Percentiles rank a stretch among this genome's conserved stretches.
These are phyloP conservation scores for Paramuricea clavata DNA, from an alignment of 92 coral and sea anemone genomes.

Conservation along the genomic window DNA sequence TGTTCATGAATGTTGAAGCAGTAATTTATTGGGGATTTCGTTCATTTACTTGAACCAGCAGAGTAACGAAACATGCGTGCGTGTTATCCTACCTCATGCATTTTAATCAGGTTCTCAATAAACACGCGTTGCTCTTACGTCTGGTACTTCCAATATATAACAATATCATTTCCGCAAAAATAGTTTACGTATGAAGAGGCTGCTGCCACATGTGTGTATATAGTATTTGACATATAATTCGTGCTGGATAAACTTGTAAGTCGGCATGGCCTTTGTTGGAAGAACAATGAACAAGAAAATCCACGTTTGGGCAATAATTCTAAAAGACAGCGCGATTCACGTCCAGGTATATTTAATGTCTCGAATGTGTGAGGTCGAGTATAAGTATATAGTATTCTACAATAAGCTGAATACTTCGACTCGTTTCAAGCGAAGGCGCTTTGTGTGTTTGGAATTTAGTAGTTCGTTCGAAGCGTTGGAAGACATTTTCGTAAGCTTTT, in stretches of 20 bases:
- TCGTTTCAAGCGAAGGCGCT: background rate
- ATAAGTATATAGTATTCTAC: no score
- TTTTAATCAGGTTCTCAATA: background rate
- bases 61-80: no score
- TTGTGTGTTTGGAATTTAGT: no score
- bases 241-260: background rate
- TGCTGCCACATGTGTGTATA: background rate
- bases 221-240: background rate
- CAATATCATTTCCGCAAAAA: background rate
- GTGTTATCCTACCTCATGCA: background rate
- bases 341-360: background rate
- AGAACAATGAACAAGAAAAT: background rate
- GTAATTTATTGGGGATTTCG: no score
- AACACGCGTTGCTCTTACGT: background rate
- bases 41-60: no score
- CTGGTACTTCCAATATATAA: background rate
- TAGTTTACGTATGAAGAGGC: background rate
- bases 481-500: no score
- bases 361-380: background rate
- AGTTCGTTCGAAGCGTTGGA: no score
- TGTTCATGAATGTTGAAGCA: no score
- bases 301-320: background rate
- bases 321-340: background rate
- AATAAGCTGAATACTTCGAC: no score
- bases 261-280: background rate